Conservation (phyloP, 2,888 invertebrate species). For the Drosophila algonquin region DNA sequence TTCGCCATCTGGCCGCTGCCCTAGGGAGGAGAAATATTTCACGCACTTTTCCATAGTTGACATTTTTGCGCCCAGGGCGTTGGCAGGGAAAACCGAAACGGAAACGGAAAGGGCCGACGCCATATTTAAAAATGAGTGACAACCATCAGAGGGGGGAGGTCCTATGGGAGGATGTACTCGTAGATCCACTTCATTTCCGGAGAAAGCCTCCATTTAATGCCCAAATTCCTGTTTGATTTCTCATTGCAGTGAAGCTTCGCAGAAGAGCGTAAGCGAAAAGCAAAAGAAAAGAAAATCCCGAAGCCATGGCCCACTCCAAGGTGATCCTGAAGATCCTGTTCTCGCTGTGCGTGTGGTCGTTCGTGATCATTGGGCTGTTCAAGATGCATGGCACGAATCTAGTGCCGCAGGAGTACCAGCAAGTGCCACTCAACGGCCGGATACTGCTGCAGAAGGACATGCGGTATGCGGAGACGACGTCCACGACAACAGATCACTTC, state of each 20-base stretch:
- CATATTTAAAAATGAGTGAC: conserved; percentile 63
- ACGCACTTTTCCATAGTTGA: not conserved
- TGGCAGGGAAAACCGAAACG: not conserved
- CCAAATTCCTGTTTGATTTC: not conserved
- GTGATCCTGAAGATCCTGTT: conserved; percentile 83
- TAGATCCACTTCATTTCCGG: too few relatives aligned
- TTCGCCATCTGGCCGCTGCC: not conserved
- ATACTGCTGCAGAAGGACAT: conserved; percentile 83
- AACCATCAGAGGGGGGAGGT: conserved; percentile 36
- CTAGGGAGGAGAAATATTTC: conserved; percentile 57
- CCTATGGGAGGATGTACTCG: not conserved
- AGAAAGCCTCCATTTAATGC: conserved; percentile 10
- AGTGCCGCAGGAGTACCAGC: conserved; percentile 81
- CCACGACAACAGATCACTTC: conserved; percentile 84
- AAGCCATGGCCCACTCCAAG: conserved; percentile 81
- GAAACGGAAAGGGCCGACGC: conserved; percentile 59
- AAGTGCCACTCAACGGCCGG: conserved; percentile 82
- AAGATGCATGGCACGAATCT: conserved; percentile 83
- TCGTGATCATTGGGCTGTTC: conserved; percentile 83
- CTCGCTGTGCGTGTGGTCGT: conserved; percentile 84
- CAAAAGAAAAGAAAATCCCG: too few relatives aligned
- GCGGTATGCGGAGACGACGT: conserved; percentile 82
- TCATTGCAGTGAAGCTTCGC: conserved; percentile 15
- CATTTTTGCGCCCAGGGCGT: not conserved
- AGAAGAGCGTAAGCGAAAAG: not conserved